These are phyloP conservation scores for Deroplatys truncata DNA, from an alignment of 2,888 invertebrate species.

Conservation along the genomic window DNA sequence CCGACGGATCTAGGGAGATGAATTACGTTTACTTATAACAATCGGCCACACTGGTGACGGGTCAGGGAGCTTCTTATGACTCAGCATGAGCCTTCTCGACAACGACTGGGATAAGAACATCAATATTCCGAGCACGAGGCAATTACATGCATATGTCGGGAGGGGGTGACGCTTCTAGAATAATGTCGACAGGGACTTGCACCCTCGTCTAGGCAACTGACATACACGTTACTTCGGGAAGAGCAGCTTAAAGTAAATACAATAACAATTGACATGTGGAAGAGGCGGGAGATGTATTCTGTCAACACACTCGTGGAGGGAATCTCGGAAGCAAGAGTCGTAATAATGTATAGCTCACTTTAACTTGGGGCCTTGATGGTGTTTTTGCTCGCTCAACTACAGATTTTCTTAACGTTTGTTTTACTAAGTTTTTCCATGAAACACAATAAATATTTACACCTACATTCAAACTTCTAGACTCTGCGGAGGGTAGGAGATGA, in stretches of 20 bases:
- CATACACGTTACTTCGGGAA: not conserved
- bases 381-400: no score
- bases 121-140: not conserved
- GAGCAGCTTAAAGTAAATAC: not conserved
- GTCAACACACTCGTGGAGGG: no score
- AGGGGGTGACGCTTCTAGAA: not conserved
- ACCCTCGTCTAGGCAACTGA: not conserved
- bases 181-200: not conserved
- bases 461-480: no score
- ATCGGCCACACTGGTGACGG: not conserved
- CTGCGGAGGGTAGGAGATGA: no score
- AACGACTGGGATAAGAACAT: not conserved
- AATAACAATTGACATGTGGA: not conserved
- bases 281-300: not conserved
- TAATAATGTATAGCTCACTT: no score
- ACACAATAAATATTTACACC: no score
- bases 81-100: not conserved
- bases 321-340: no score
- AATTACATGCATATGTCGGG: constrained; percentile 1
- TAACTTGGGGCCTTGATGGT: no score
- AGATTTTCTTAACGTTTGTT: no score
- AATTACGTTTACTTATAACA: not conserved
- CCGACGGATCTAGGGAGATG: not conserved
- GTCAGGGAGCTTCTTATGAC: not conserved
- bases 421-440: no score